phyloP scores from a whole-genome alignment of 2,797 vertebrate species.

The Phoebastria nigripes region DNA sequence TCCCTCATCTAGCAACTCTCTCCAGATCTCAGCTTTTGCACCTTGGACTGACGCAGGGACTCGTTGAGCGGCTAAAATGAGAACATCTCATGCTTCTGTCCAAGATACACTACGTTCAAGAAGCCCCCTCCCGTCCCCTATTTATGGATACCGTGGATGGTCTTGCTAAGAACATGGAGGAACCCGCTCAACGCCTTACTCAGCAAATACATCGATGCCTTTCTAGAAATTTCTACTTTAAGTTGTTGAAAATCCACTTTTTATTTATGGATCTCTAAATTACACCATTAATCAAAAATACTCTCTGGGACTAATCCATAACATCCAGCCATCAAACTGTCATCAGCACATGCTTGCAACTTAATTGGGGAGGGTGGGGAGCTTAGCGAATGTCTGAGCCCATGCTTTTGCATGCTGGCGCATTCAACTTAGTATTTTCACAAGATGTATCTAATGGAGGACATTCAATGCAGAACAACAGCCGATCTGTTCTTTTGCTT shows the following conservation, averaged over 20 bases:
- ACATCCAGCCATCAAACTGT: not conserved
- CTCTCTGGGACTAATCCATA: not conserved
- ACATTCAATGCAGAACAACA: not conserved
- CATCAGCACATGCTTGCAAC: not conserved
- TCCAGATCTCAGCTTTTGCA: slow-evolving; percentile 89
- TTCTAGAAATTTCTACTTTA: slow-evolving; percentile 40
- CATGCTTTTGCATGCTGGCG: not conserved
- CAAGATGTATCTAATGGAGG: not conserved
- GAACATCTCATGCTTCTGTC: not conserved
- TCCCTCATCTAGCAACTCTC: slow-evolving; percentile 87
- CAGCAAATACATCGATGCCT: slow-evolving; percentile 86
- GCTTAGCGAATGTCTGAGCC: not conserved
- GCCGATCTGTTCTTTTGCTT: not conserved
- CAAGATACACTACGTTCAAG: slow-evolving; percentile 18
- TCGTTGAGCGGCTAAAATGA: slow-evolving; percentile 95
- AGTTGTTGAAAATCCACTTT: slow-evolving; percentile 40
- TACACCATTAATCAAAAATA: not conserved
- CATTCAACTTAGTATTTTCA: not conserved
- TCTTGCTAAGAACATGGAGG: slow-evolving; percentile 53
- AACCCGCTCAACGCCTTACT: slow-evolving; percentile 81
- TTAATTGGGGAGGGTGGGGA: not conserved
- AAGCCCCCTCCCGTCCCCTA: slow-evolving; percentile 45
- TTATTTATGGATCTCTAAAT: slow-evolving; percentile 49
- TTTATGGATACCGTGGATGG: slow-evolving; percentile 70
- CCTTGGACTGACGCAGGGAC: slow-evolving; percentile 95